Conservation (phyloP, 2,888 invertebrate genomes). For the Microchrysa polita region DNA sequence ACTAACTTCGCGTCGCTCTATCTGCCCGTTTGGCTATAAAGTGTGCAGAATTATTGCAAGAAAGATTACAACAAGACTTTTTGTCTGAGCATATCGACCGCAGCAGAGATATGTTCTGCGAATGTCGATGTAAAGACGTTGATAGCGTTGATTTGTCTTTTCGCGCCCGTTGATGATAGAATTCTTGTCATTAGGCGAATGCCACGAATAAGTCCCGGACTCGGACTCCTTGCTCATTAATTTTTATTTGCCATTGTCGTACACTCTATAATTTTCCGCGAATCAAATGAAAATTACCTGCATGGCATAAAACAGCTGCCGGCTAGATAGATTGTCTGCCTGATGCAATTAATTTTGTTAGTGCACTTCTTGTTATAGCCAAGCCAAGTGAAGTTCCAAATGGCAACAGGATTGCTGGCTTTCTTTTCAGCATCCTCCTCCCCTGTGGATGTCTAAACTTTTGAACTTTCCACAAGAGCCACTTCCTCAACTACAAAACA, state of each 20-base stretch:
- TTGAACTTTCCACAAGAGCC: conserved; percentile 28
- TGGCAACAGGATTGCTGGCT: too few species aligned
- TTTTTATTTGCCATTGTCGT: conserved; percentile 26
- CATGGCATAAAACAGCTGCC: too few species aligned
- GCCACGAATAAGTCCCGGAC: neutral
- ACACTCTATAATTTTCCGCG: too few species aligned
- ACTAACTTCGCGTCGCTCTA: conserved; percentile 1
- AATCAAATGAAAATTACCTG: too few species aligned
- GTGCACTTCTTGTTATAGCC: conserved; percentile 14
- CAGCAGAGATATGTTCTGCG: neutral
- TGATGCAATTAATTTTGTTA: neutral
- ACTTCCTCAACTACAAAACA: conserved; percentile 34
- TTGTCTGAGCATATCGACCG: conserved; percentile 30
- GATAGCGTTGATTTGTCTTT: conserved; percentile 43
- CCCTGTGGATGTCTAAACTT: conserved; percentile 15
- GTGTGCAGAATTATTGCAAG: conserved; percentile 47
- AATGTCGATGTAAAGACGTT: conserved; percentile 29
- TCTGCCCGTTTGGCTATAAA: conserved; percentile 30
- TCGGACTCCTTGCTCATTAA: conserved; percentile 6
- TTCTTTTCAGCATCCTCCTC: too few species aligned
- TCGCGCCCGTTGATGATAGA: conserved; percentile 31
- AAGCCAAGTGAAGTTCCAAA: too few species aligned
- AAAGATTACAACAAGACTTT: conserved; percentile 23
- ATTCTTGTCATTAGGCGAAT: conserved; percentile 36
- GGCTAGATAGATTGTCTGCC: too few species aligned